Evolutionary conservation across 1,140 invertebrate species (phyloP).

Genomic region (Danaus plexippus): DNA sequence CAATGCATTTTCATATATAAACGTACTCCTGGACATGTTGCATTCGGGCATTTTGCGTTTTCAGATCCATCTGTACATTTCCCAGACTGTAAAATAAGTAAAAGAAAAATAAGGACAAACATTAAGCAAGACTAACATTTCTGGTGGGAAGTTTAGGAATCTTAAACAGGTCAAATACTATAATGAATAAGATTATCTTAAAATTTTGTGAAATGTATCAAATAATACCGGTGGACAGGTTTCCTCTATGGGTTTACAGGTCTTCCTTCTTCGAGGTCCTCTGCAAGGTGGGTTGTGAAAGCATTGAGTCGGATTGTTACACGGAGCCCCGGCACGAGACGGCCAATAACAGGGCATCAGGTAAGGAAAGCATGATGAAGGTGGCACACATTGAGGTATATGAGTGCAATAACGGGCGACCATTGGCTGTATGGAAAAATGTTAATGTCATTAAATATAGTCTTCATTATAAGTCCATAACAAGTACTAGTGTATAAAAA

Average conservation of each 20-base stretch:
- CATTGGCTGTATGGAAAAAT: constrained; percentile 32
- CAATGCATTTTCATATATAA: constrained; percentile 1
- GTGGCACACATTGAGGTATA: constrained; percentile 42
- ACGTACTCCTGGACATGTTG: constrained; percentile 40
- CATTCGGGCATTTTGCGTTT: constrained; percentile 33
- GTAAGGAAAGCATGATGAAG: constrained; percentile 51
- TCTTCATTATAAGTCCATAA: neutral
- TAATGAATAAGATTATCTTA: too few relatives aligned
- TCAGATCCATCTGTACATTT: constrained; percentile 29
- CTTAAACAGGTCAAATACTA: too few relatives aligned
- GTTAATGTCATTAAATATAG: neutral
- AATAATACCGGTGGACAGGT: constrained; percentile 36
- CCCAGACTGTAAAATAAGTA: constrained; percentile 24
- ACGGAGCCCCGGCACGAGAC: constrained; percentile 44
- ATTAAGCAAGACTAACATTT: neutral
- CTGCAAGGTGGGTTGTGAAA: constrained; percentile 59
- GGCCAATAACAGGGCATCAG: constrained; percentile 63
- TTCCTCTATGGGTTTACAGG: constrained; percentile 25
- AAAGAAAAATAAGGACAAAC: constrained; percentile 1
- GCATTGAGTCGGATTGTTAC: constrained; percentile 41
- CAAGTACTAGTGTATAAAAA: constrained; percentile 1
- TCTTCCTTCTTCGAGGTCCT: constrained; percentile 27
- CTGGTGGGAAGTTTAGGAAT: too few relatives aligned
- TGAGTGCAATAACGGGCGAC: constrained; percentile 48
- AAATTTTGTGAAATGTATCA: too few relatives aligned